Evolutionary conservation across 1,140 invertebrate species (phyloP).

Genomic region (Drosophila ambigua): DNA sequence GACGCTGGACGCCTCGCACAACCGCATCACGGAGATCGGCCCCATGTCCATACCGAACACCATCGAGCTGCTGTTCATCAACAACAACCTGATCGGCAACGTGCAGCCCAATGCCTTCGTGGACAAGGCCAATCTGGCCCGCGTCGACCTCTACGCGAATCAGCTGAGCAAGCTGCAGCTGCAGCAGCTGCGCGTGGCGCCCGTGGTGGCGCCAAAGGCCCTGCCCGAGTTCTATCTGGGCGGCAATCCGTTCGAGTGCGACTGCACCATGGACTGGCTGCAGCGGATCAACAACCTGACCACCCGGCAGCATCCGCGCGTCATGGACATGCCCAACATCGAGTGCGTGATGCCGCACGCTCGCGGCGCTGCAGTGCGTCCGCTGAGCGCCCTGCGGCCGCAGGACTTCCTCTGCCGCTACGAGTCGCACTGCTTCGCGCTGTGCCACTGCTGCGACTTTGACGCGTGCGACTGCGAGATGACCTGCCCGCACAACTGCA

Average conservation of each 20-base stretch:
- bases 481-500: slow-evolving; percentile 95
- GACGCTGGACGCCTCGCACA: slow-evolving; percentile 94
- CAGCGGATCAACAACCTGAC: slow-evolving; percentile 94
- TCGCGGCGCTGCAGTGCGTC: slow-evolving; percentile 88
- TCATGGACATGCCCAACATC: slow-evolving; percentile 94
- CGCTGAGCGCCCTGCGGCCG: slow-evolving; percentile 87
- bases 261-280: slow-evolving; percentile 96
- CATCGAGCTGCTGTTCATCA: slow-evolving; percentile 94
- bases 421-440: slow-evolving; percentile 95
- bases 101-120: slow-evolving; percentile 93
- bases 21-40: slow-evolving; percentile 91
- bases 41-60: slow-evolving; percentile 94
- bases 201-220: slow-evolving; percentile 87
- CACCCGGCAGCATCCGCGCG: slow-evolving; percentile 91
- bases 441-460: slow-evolving; percentile 97
- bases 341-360: slow-evolving; percentile 93
- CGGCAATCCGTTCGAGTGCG: slow-evolving; percentile 95
- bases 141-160: slow-evolving; percentile 95
- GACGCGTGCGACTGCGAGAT: slow-evolving; percentile 98
- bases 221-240: slow-evolving; percentile 94
- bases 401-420: slow-evolving; percentile 96
- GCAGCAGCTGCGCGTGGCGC: slow-evolving; percentile 90
- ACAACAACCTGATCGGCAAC: slow-evolving; percentile 93
- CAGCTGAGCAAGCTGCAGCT: slow-evolving; percentile 92
- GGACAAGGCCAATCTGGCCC: slow-evolving; percentile 91